A percentile compares a stretch with the other conserved stretches of the same genome.
These are phyloP conservation scores for Ceratotherium simum DNA, from an alignment of 2,113 vertebrate genomes.

Conservation along the genomic window DNA sequence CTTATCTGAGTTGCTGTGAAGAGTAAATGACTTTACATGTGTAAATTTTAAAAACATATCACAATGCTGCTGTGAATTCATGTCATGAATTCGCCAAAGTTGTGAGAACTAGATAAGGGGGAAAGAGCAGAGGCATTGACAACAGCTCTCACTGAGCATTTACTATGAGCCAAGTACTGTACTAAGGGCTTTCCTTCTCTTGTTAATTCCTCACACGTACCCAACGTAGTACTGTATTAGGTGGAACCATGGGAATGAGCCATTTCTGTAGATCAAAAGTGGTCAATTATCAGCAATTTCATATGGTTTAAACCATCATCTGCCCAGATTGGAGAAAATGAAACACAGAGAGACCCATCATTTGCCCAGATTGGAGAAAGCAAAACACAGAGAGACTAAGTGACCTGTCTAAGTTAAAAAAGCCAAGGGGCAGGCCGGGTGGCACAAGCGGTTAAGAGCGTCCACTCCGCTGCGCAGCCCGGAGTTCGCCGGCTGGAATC, in stretches of 20 bases:
- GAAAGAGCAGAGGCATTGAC: background rate
- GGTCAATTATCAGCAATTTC: background rate
- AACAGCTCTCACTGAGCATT: background rate
- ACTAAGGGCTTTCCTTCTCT: background rate
- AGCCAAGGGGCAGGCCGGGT: background rate
- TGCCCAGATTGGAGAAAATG: background rate
- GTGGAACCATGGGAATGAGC: background rate
- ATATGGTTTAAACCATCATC: background rate
- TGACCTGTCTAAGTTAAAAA: background rate
- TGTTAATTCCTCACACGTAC: background rate
- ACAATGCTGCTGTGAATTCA: background rate
- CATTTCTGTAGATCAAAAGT: slow-evolving; percentile 4
- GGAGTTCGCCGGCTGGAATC: too few relatives aligned
- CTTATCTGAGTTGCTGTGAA: slow-evolving; percentile 4
- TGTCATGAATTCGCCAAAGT: background rate
- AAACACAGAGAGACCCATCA: background rate
- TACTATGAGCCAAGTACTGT: background rate
- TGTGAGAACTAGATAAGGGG: background rate
- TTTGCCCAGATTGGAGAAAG: background rate
- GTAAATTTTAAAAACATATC: background rate
- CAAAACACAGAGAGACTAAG: background rate
- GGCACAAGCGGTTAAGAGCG: too few relatives aligned
- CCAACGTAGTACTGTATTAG: background rate
- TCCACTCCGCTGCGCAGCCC: too few relatives aligned
- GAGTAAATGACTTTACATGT: background rate